Evolutionary conservation across 2,888 invertebrate genomes (phyloP).

Genomic region (Thera britannica): DNA sequence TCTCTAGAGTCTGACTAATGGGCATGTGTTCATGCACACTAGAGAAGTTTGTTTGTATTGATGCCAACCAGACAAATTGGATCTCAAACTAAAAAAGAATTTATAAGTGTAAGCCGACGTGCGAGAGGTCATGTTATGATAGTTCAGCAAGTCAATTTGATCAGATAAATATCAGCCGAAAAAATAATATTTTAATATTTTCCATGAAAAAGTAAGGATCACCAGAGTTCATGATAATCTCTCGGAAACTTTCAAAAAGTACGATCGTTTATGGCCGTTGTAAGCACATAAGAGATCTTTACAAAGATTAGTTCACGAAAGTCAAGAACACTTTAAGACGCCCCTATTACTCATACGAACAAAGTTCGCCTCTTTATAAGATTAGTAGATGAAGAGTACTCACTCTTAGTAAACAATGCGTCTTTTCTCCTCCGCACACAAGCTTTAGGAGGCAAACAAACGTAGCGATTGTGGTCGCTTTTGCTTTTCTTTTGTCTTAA

Average conservation of each 20-base stretch:
- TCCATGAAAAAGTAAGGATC: conserved; percentile 4
- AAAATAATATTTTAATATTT: conserved; percentile 5
- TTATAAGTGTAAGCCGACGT: neutral
- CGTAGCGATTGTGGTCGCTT: conserved; percentile 44
- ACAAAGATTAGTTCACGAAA: conserved; percentile 43
- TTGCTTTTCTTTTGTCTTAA: conserved; percentile 46
- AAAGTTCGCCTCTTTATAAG: conserved; percentile 45
- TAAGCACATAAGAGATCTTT: conserved; percentile 32
- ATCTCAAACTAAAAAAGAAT: conserved; percentile 2
- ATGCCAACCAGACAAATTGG: neutral
- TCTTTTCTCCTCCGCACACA: conserved; percentile 43
- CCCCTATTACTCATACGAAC: conserved; percentile 47
- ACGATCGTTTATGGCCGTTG: conserved; percentile 30
- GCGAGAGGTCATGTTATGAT: neutral
- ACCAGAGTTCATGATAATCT: conserved; percentile 14
- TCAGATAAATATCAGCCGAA: neutral
- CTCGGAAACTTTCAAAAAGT: conserved; percentile 30
- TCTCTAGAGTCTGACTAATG: conserved; percentile 22
- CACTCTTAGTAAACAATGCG: conserved; percentile 46
- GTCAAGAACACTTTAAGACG: conserved; percentile 46
- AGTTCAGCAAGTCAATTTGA: neutral
- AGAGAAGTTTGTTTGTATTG: conserved; percentile 16
- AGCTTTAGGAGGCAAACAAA: conserved; percentile 45
- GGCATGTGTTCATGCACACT: conserved; percentile 18
- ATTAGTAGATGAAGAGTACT: conserved; percentile 45